These are phyloP conservation scores for Osmoderma eremita DNA, from an alignment of 2,888 invertebrate genomes.

Conservation along the genomic window DNA sequence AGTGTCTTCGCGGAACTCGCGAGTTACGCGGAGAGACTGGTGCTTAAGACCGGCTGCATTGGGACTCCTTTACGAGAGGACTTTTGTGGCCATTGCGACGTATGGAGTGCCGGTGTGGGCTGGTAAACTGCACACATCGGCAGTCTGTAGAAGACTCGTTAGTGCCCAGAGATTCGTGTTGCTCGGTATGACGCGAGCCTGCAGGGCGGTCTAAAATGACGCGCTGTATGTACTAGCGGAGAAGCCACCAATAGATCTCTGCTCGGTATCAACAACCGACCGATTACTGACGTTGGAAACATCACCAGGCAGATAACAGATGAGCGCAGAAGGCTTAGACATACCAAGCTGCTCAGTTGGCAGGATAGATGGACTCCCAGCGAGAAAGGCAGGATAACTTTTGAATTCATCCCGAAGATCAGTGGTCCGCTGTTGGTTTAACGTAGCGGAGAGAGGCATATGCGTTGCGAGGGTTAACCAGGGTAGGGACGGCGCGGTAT, in stretches of 20 bases:
- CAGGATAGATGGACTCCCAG: not conserved
- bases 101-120: not conserved
- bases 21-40: not conserved
- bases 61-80: constrained; percentile 10
- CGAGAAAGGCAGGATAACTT: constrained; percentile 22
- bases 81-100: not conserved
- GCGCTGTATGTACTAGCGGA: constrained; percentile 5
- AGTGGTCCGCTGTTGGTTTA: too few species aligned
- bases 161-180: not conserved
- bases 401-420: not conserved
- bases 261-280: too few species aligned
- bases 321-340: too few species aligned
- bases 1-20: not conserved
- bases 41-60: not conserved
- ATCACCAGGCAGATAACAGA: too few species aligned
- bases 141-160: not conserved
- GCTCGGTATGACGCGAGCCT: not conserved
- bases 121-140: not conserved
- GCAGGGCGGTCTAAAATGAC: constrained; percentile 13
- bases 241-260: not conserved
- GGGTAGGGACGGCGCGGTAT: too few species aligned
- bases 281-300: too few species aligned
- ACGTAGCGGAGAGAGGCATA: too few species aligned
- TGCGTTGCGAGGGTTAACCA: too few species aligned
- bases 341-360: not conserved